Percentiles rank a stretch among this genome's conserved stretches.
Evolutionary conservation across 2,113 vertebrate species (phyloP).

Genomic region (Shinisaurus crocodilurus): DNA sequence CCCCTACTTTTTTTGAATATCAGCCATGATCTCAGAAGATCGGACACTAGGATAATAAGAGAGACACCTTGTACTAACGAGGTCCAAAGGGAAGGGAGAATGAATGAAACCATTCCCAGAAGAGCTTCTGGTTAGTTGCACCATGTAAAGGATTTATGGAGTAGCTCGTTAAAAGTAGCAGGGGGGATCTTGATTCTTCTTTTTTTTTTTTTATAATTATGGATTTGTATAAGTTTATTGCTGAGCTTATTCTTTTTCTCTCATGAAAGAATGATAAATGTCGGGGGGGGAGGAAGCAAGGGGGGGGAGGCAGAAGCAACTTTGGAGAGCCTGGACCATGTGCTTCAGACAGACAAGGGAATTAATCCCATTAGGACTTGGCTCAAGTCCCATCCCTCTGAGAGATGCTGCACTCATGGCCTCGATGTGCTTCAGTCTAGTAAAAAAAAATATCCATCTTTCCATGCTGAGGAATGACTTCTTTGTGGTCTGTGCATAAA

Average conservation of each 20-base stretch:
- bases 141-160: neutral
- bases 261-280: neutral
- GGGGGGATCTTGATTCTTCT: too few species aligned
- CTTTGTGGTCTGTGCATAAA: neutral
- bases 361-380: slow-evolving; percentile 29
- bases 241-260: neutral
- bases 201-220: neutral
- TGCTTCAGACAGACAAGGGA: neutral
- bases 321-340: neutral
- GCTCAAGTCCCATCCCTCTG: neutral
- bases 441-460: neutral
- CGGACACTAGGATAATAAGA: too few species aligned
- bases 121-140: too few species aligned
- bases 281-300: neutral
- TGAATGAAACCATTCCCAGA: neutral
- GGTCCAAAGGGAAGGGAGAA: neutral
- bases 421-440: neutral
- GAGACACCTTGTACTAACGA: neutral
- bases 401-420: neutral
- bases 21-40: neutral
- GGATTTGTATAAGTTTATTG: neutral
- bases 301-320: neutral
- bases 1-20: neutral
- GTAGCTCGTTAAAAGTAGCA: neutral
- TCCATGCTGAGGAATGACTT: neutral